Base-by-base conservation (phyloP, 2,888 invertebrate genomes). In the Malacosoma neustria region DNA sequence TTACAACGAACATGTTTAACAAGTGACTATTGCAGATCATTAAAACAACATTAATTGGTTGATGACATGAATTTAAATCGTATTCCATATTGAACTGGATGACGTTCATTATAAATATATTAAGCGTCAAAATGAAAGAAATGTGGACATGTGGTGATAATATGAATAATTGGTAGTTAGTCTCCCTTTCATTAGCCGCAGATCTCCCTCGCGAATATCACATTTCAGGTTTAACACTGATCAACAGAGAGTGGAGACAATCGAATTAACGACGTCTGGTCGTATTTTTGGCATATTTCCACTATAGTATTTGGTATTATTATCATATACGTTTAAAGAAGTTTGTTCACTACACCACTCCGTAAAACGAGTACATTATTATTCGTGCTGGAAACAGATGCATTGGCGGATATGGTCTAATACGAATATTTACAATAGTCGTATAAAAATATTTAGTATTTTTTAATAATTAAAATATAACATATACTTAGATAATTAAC, bases 231-330 rank as follows among this genome's bases (percentile, higher is more conserved):
- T 72, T 75, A 76, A 76, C 77, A 68, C 68, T 77, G 74, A 84
- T 84, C 69, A 66, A 53, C 67, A 70, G 73, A 63, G 82, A 76
- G 72, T 63, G 66, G 73, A 67, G 72, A 74, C 75, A 76, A 85
- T 84, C 69, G 76, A 80, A 79, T 85, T 82, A 79, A 61, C 65
- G 68, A 69, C 80, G 74, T 76, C 81, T 81, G 82, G 72, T 72
- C 54, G 51, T 55, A 74, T 81, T 85, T 85, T 82, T 81, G 73
- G 65, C 75, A 80, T 75, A 76, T 75, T 73, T 68, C 61, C 61
- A 60, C 54, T 7, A 50, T 57, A 57, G 58, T 64, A 57, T 49
- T 49, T 49, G 38, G n/a, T n/a, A n/a, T n/a, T n/a, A n/a, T n/a
- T n/a, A n/a, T n/a, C n/a, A n/a, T n/a, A n/a, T n/a, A n/a, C n/a